Evolutionary conservation across 2,888 invertebrate species (phyloP).

Genomic region (Spodoptera exigua): DNA sequence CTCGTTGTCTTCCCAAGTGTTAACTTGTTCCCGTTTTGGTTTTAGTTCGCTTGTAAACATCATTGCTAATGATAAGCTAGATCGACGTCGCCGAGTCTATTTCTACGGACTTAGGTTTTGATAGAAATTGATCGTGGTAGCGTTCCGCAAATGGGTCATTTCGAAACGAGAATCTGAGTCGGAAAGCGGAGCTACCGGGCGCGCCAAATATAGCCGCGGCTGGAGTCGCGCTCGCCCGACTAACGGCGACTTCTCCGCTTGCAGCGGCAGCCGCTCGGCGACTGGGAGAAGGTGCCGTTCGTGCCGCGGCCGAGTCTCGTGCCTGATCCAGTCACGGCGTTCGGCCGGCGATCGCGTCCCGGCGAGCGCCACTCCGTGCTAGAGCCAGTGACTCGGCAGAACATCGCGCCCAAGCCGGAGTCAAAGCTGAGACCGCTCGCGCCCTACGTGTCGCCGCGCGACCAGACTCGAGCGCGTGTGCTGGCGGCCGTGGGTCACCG

Average conservation of each 20-base stretch:
- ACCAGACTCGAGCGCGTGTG: conserved; percentile 91
- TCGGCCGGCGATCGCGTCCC: conserved; percentile 91
- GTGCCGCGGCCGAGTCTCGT: conserved; percentile 96
- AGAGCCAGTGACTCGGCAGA: conserved; percentile 89
- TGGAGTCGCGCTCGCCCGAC: conserved; percentile 85
- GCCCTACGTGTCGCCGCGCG: conserved; percentile 92
- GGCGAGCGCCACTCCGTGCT: conserved; percentile 84
- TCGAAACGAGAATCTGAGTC: conserved; percentile 78
- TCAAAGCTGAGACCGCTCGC: conserved; percentile 90
- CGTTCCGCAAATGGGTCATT: conserved; percentile 83
- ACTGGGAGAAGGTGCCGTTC: conserved; percentile 96
- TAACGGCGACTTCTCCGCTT: conserved; percentile 90
- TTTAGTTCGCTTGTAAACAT: conserved; percentile 78
- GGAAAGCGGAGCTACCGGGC: conserved; percentile 84
- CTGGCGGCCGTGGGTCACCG: conserved; percentile 89
- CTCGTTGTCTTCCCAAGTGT: conserved; percentile 68
- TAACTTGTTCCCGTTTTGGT: conserved; percentile 62
- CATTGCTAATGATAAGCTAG: conserved; percentile 73
- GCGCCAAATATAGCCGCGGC: conserved; percentile 90
- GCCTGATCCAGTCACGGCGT: conserved; percentile 95
- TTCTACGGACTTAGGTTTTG: conserved; percentile 53
- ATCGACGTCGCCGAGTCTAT: conserved; percentile 46
- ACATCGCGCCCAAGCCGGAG: conserved; percentile 90
- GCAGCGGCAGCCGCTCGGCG: conserved; percentile 93
- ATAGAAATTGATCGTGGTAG: conserved; percentile 65